A percentile compares a stretch with the other conserved stretches of the same genome.
Conservation (phyloP, 2,113 vertebrate species). For the Marmota flaviventris region DNA sequence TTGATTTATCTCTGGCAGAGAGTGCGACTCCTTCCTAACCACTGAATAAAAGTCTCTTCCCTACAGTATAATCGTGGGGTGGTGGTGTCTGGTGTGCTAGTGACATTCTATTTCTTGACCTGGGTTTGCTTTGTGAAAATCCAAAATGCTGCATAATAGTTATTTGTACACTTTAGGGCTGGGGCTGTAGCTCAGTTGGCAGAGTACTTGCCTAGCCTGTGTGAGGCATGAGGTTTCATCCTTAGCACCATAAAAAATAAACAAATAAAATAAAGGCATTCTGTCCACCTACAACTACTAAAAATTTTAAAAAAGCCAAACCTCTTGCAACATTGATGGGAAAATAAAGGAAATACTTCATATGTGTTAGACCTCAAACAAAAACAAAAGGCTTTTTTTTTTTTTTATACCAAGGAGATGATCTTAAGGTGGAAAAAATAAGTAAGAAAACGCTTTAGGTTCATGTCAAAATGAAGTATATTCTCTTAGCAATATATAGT, state of each 20-base stretch:
- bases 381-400: neutral
- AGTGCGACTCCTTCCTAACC: neutral
- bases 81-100: neutral
- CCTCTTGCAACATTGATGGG: too few species aligned
- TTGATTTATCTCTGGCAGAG: neutral
- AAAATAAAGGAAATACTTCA: too few species aligned
- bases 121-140: neutral
- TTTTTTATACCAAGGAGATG: neutral
- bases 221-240: too few species aligned
- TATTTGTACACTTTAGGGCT: neutral
- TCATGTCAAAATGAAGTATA: neutral
- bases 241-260: too few species aligned
- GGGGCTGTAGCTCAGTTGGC: too few species aligned
- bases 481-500: neutral
- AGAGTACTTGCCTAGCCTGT: too few species aligned
- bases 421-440: neutral
- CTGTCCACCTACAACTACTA: too few species aligned
- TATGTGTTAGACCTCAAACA: neutral
- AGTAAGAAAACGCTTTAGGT: neutral
- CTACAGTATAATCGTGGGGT: neutral
- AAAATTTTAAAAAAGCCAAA: too few species aligned
- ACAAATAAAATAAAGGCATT: too few species aligned
- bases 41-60: neutral
- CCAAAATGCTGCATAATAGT: neutral
- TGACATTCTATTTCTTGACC: neutral